Base-by-base conservation (phyloP, 2,797 vertebrate genomes). In the Odontamblyopus rebecca region DNA sequence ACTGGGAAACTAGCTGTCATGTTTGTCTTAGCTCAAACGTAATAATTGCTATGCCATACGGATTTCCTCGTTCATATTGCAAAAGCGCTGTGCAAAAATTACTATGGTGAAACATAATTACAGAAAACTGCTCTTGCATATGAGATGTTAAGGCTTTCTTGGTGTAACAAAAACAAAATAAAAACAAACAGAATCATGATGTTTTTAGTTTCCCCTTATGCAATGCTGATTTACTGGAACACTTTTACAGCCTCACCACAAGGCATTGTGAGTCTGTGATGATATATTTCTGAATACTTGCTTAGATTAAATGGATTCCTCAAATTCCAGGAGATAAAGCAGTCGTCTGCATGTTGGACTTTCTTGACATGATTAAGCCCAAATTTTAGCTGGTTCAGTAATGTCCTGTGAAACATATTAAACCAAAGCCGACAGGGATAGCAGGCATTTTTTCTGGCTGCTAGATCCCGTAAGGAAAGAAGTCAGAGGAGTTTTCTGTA, bases 241-340 rank as follows among this genome's bases (percentile, higher is more conserved):
- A n/a, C 0, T 26, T 57, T 57, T 30, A 30, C 57, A 15, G 13
- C 57, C 57, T 60, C 16, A 30, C 12, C 15, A 59, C 26, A 13
- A 23, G 27, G 7, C 3, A 61, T n/a, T 38, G 61, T 6, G 9
- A 35, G 8, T 62, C 18, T 62, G 30, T 19, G 16, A 29, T 30
- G 16, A 51, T 7, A 30, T 19, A 53, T 48, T 29, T 29, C 12
- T 48, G 63, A 48, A 29, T 16, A 50, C 29, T 27, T 18, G 5
- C n/a, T 74, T 69, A 38, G 69, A 72, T 85, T 74, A 83, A 60
- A 73, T 23, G 72, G 75, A 87, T 85, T 86, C 78, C 73, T 62
- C 32, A 81, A 74, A 90, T 84, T 80, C 82, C 88, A 56, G 53
- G 27, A 71, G 78, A 82, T 78, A 81, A 78, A 69, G 67, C 71